Evolutionary conservation across 1,140 invertebrate species (phyloP).

Genomic region (Drosophila virilis): DNA sequence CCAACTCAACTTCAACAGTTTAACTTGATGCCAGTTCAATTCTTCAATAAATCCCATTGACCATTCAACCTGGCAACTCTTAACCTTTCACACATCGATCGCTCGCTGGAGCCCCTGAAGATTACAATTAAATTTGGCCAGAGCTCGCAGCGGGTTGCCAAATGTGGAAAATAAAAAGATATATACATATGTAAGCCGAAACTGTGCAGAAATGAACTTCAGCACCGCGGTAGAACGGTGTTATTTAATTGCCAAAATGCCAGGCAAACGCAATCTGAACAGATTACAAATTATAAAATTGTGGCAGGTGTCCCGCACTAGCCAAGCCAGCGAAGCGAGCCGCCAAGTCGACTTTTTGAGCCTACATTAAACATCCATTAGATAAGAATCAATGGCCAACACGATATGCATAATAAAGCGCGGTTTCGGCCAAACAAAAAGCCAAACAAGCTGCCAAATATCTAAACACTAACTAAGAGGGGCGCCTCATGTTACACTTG

Average conservation of each 20-base stretch:
- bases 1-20: constrained; percentile 2
- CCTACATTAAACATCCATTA: constrained; percentile 36
- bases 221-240: constrained; percentile 6
- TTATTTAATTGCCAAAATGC: constrained; percentile 49
- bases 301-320: constrained; percentile 34
- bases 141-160: constrained; percentile 59
- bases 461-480: constrained; percentile 31
- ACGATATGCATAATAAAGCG: constrained; percentile 29
- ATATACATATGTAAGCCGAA: constrained; percentile 32
- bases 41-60: constrained; percentile 26
- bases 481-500: constrained; percentile 71
- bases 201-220: constrained; percentile 30
- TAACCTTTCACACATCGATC: constrained; percentile 58
- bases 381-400: constrained; percentile 30
- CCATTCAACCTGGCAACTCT: constrained; percentile 49
- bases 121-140: constrained; percentile 71
- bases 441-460: constrained; percentile 54
- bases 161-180: constrained; percentile 29
- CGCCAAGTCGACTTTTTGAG: constrained; percentile 11
- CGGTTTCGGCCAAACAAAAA: constrained; percentile 18
- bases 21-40: not conserved
- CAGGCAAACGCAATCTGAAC: constrained; percentile 10
- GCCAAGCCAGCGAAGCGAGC: constrained; percentile 28
- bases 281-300: constrained; percentile 31
- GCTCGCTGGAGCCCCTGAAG: constrained; percentile 61